Evolutionary conservation across 2,113 vertebrate species (phyloP).

Genomic region (Archocentrus centrarchus): DNA sequence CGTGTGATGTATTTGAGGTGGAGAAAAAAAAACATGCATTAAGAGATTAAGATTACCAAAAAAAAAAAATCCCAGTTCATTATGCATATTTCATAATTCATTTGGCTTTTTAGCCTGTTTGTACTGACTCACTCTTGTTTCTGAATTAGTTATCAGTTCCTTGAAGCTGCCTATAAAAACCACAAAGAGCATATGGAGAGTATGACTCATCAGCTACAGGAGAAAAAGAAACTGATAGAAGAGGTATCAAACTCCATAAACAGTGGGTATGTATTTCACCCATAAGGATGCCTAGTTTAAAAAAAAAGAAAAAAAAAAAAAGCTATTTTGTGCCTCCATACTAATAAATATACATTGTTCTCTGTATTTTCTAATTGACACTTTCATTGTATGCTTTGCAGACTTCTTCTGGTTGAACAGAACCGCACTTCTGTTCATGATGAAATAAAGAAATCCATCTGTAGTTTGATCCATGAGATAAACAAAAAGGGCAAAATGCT

Average conservation of each 20-base stretch:
- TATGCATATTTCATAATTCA: background rate
- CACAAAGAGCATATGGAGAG: slow-evolving; percentile 93
- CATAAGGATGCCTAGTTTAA: background rate
- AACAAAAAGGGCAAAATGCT: slow-evolving; percentile 95
- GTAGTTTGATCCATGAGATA: slow-evolving; percentile 93
- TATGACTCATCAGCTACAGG: slow-evolving; percentile 90
- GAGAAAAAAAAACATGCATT: background rate
- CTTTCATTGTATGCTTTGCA: slow-evolving; percentile 63
- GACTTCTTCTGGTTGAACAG: slow-evolving; percentile 92
- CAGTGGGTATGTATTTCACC: slow-evolving; percentile 81
- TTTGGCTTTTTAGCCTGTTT: background rate
- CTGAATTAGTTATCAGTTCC: slow-evolving; percentile 90
- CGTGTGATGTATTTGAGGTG: background rate
- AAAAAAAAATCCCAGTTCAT: background rate
- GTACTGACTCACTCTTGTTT: slow-evolving; percentile 4
- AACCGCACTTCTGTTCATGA: slow-evolving; percentile 91
- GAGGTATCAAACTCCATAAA: slow-evolving; percentile 91
- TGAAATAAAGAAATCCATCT: slow-evolving; percentile 94
- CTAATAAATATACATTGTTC: background rate
- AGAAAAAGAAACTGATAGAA: slow-evolving; percentile 92
- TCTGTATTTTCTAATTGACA: background rate
- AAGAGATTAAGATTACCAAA: no score
- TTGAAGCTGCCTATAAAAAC: slow-evolving; percentile 93
- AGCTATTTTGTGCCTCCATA: background rate
- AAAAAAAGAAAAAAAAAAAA: background rate